Percentiles rank a stretch among this genome's conserved stretches.
These are phyloP conservation scores for Merodon equestris DNA, from an alignment of 2,888 invertebrate genomes.

Conservation along the genomic window DNA sequence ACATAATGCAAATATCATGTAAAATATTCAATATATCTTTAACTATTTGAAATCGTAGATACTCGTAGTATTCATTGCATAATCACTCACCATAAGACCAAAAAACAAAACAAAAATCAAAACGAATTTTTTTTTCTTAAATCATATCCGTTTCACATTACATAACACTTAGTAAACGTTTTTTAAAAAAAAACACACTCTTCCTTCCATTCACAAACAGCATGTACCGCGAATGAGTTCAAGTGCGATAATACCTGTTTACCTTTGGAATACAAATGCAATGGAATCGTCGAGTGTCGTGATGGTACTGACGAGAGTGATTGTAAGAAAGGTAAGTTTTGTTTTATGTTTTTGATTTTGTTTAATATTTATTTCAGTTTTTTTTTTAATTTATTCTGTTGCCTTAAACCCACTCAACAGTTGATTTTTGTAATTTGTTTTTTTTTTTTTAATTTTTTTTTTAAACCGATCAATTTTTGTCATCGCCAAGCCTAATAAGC, in stretches of 20 bases:
- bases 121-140: neutral
- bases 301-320: conserved; percentile 85
- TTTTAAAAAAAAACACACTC: too few relatives aligned
- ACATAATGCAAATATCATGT: too few relatives aligned
- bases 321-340: conserved; percentile 78
- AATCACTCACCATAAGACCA: neutral
- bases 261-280: conserved; percentile 80
- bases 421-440: too few relatives aligned
- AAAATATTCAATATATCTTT: neutral
- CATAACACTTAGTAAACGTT: neutral
- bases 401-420: too few relatives aligned
- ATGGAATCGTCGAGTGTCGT: conserved; percentile 81
- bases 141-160: neutral
- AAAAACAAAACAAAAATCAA: neutral
- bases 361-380: conserved; percentile 18
- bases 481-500: too few relatives aligned
- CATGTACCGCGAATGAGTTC: conserved; percentile 79
- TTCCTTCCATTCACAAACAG: too few relatives aligned
- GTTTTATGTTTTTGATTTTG: conserved; percentile 12
- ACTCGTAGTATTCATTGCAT: conserved; percentile 17
- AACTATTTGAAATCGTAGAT: neutral
- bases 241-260: conserved; percentile 84
- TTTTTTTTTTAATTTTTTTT: too few relatives aligned
- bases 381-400: neutral
- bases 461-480: too few relatives aligned